Conservation (phyloP, 2,888 invertebrate species). For the Eupeodes latifasciatus region DNA sequence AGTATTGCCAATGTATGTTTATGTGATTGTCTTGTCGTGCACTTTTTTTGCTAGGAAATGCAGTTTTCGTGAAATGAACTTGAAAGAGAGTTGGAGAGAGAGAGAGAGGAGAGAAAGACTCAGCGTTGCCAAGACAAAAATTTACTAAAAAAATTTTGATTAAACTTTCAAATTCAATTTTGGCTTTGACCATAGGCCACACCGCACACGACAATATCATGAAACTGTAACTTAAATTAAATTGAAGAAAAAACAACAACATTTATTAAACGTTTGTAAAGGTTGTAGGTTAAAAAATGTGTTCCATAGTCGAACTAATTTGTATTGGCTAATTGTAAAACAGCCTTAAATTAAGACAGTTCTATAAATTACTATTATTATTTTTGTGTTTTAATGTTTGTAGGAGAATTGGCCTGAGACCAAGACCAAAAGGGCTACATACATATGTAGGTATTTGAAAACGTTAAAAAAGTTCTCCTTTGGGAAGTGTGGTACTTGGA, state of each 20-base stretch:
- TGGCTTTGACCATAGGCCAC: too few species aligned
- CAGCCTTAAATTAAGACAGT: too few species aligned
- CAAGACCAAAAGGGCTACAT: neutral
- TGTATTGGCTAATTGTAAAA: too few species aligned
- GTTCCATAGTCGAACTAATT: too few species aligned
- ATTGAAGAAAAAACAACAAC: too few species aligned
- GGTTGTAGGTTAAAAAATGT: too few species aligned
- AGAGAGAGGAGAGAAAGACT: neutral
- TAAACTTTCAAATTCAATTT: neutral
- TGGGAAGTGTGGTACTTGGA: neutral
- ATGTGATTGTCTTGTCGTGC: slow-evolving; percentile 12
- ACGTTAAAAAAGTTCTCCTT: neutral
- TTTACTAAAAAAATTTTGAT: neutral
- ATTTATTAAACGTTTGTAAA: too few species aligned
- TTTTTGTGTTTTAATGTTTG: too few species aligned
- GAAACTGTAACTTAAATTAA: too few species aligned
- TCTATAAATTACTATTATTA: too few species aligned
- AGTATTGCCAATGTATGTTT: slow-evolving; percentile 55
- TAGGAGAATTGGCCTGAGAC: neutral
- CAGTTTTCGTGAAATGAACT: slow-evolving; percentile 33
- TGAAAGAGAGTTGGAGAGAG: neutral
- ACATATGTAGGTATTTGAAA: neutral
- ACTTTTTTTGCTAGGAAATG: slow-evolving; percentile 45
- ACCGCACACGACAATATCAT: too few species aligned
- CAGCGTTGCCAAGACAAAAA: slow-evolving; percentile 4